These are phyloP conservation scores for Neomonachus schauinslandi DNA, from an alignment of 2,113 vertebrate genomes.

Conservation along the genomic window DNA sequence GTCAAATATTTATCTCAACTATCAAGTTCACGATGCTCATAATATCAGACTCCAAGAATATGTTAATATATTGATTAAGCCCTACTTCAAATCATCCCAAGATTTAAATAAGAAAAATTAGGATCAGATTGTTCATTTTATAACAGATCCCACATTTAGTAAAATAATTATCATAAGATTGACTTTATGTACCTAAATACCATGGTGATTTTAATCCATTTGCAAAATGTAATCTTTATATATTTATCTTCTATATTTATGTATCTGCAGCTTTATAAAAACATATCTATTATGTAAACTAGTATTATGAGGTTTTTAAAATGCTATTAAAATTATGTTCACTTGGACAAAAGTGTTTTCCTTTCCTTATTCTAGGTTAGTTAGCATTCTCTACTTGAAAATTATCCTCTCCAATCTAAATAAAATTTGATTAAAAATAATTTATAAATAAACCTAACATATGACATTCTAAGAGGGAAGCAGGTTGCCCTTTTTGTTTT, in stretches of 20 bases:
- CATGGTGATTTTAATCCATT: neutral
- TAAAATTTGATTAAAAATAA: neutral
- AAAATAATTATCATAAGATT: neutral
- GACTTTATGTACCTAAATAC: neutral
- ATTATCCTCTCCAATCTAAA: neutral
- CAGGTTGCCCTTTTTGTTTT: neutral
- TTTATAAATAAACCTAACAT: conserved; percentile 4
- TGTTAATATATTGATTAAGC: neutral
- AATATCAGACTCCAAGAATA: neutral
- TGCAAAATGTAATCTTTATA: neutral
- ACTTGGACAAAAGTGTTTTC: neutral
- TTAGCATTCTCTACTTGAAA: neutral
- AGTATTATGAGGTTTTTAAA: neutral
- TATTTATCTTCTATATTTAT: neutral
- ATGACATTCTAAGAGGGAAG: neutral
- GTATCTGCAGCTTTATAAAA: neutral
- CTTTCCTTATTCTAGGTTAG: neutral
- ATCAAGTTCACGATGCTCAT: neutral
- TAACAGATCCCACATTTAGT: neutral
- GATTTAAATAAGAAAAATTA: conserved; percentile 5
- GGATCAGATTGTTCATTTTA: neutral
- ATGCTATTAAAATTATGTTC: neutral
- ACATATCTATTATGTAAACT: neutral
- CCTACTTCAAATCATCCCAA: neutral
- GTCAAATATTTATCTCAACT: conserved; percentile 3